Evolutionary conservation across 64 coral and sea anemone species (phyloP), one percentile per base, ranked within the genome.

Genomic region (Stichodactyla mertensii): DNA sequence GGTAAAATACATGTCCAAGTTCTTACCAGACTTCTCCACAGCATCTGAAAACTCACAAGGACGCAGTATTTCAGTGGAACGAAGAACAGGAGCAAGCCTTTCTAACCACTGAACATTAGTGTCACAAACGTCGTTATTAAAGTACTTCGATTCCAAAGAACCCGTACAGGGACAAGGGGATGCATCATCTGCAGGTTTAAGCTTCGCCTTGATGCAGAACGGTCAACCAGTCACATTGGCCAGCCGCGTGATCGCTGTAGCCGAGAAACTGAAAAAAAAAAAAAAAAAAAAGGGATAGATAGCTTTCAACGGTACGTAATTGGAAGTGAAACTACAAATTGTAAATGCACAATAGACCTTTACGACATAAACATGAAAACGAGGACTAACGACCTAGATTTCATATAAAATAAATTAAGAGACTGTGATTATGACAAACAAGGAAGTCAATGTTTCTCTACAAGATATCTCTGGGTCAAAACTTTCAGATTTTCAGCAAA

Each of bases 1-100:
- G 85, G 74, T 89, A 2, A 89, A 93, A 78, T 89, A 93, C 67
- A 55, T 93, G 19, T 86, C 88, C 1, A 89, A 82, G 56, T 82
- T 77, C 51, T 54, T 89, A 61, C 58, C 81, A 77, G 92, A 89
- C 52, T 27, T 87, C 53, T 93, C 79, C 55, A 87, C 85, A 79
- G 88, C 86, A 84, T 89, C 52, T 74, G 83, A 89, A 86, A 84
- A 93, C 28, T 31, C 28, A 31, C 28, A 87, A 82, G 3, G 71
- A 79, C 83, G 82, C 84, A 24, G 22, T 71, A 51, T 82, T 66
- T 82, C 78, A 82, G 16, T 89, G 83, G 36, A 45, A 45, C 36
- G 36, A 45, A 45, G 51, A 82, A n/a, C 77, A 60, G 71, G 74
- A 70, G 61, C 24, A 89, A 66, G 24, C 57, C 10, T 84, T 83